Evolutionary conservation across 2,113 vertebrate species (phyloP), one percentile per base, ranked within the genome.

Genomic region (Anthoscopus minutus): DNA sequence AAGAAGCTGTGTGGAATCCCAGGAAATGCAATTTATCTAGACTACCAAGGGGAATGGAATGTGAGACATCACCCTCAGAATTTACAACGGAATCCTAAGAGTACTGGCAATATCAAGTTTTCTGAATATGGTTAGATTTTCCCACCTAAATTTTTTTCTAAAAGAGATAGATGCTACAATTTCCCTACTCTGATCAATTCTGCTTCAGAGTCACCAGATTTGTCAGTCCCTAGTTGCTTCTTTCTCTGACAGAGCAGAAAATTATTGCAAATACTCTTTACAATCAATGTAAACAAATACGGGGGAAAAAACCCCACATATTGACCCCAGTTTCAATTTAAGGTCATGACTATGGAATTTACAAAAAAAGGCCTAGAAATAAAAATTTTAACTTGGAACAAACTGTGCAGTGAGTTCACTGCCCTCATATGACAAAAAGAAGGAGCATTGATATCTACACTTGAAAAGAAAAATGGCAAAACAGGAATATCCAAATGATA

Each of bases 271-370:
- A 65, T 20, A 15, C 8, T 72, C 48, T 61, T 78, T 65, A 30
- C 6, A 53, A 66, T 24, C 64, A 74, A 30, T 38, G 11, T 4
- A 48, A n/a, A 25, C 7, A 70, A 81, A 69, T 42, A 54, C 2
- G 4, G 13, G 4, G 6, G 4, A 58, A 81, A 78, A 61, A 13
- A 0, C 1, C 3, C 33, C 11, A 33, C 2, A 8, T 25, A 12
- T 85, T 69, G 82, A 10, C 30, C 18, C 87, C 77, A 24, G 16
- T 78, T 84, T 84, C 62, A 54, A 33, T 14, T 50, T 42, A 71
- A 58, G 27, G 20, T 44, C 24, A 16, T 25, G 13, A 56, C 7
- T 27, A 2, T 3, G 4, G 13, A 64, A 72, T 60, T 53, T 57
- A 73, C 12, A 21, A 25, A 28, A 92, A 33, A 87, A 82, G 37